These are phyloP conservation scores for Prosopocoilus inquinatus DNA, from an alignment of 2,888 invertebrate species.

Conservation along the genomic window DNA sequence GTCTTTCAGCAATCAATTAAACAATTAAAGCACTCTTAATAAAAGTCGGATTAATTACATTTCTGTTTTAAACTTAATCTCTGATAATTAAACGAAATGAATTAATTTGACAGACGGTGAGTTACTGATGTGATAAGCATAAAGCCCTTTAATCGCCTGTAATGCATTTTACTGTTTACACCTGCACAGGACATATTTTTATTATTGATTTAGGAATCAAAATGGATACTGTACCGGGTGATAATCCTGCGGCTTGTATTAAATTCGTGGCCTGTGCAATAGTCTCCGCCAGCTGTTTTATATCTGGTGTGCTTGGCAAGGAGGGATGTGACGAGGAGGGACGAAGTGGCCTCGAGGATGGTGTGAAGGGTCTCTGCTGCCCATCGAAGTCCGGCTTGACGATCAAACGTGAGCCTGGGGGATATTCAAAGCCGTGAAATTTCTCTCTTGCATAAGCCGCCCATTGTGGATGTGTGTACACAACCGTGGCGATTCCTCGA, in stretches of 20 bases:
- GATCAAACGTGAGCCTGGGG: conserved; percentile 78
- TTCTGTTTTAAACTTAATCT: too few species aligned
- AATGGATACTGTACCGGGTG: conserved; percentile 36
- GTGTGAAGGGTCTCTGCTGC: neutral
- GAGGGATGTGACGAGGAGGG: neutral
- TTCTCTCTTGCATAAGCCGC: conserved; percentile 80
- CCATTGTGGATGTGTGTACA: conserved; percentile 69
- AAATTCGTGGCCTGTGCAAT: conserved; percentile 76
- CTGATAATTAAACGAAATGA: too few species aligned
- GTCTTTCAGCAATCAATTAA: too few species aligned
- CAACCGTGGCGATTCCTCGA: conserved; percentile 63
- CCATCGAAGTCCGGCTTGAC: conserved; percentile 62
- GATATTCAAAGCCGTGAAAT: conserved; percentile 89
- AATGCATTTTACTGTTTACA: too few species aligned
- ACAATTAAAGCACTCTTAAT: too few species aligned
- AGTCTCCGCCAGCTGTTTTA: conserved; percentile 69
- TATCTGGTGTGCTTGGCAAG: conserved; percentile 51
- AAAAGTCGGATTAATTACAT: too few species aligned
- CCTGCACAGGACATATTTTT: neutral
- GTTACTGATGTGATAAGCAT: neutral
- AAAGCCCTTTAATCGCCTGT: neutral
- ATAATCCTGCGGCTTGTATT: conserved; percentile 62
- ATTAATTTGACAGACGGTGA: too few species aligned
- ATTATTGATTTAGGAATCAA: neutral
- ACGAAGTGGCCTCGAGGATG: conserved; percentile 4